phyloP scores from a whole-genome alignment of 2,797 vertebrate species.

The Halcyon badia region DNA sequence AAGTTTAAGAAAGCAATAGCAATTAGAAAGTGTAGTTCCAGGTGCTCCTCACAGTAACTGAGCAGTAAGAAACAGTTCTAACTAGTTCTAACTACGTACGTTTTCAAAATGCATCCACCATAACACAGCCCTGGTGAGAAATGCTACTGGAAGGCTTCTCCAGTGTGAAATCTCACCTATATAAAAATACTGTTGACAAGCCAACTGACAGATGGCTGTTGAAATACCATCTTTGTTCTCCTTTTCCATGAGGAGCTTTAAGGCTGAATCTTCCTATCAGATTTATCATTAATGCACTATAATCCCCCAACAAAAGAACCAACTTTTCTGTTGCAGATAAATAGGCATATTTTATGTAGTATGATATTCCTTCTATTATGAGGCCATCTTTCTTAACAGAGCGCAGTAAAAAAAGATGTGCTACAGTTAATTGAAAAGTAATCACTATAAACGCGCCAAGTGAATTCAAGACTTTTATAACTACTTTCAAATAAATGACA shows the following conservation, averaged over 20 bases:
- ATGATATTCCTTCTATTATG: not conserved
- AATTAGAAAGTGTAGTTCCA: not conserved
- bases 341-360: not conserved
- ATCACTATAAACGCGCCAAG: not conserved
- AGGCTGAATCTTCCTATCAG: slow-evolving; percentile 54
- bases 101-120: slow-evolving; percentile 15
- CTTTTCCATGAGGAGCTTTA: slow-evolving; percentile 53
- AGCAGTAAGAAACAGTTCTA: not conserved
- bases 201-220: slow-evolving; percentile 63
- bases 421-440: not conserved
- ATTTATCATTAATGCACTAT: slow-evolving; percentile 49
- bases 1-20: not conserved
- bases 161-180: slow-evolving; percentile 68
- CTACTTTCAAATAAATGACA: not conserved
- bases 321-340: slow-evolving; percentile 15
- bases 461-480: not conserved
- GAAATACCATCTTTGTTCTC: slow-evolving; percentile 68
- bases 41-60: not conserved
- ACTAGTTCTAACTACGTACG: not conserved
- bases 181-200: slow-evolving; percentile 43
- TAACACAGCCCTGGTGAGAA: slow-evolving; percentile 41
- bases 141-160: slow-evolving; percentile 23
- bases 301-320: slow-evolving; percentile 43
- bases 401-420: not conserved
- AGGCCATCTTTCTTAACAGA: not conserved